Conservation (phyloP, 2,113 vertebrate genomes). For the Tenebrosternarchus preto region DNA sequence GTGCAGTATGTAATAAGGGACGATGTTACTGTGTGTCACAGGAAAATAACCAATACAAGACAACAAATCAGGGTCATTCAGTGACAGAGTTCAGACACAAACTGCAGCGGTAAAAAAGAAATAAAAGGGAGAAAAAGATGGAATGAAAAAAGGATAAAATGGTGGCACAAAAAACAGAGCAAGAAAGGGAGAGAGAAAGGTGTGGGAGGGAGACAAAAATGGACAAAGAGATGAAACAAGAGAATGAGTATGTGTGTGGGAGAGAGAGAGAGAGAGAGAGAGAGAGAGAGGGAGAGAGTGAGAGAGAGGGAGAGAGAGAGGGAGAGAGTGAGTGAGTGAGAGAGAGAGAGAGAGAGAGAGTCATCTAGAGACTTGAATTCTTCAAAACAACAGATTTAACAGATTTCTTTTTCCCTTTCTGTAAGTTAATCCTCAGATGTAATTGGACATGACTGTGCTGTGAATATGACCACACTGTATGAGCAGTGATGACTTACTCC, state of each 20-base stretch:
- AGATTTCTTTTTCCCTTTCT: slow-evolving; percentile 10
- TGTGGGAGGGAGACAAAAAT: background rate
- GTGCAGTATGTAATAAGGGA: background rate
- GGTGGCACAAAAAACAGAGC: background rate
- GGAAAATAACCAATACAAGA: slow-evolving; percentile 1
- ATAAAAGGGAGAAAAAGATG: background rate
- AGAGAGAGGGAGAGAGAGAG: background rate
- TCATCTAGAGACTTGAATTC: slow-evolving; percentile 2
- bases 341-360: background rate
- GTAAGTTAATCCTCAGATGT: slow-evolving; percentile 13
- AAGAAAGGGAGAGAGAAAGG: background rate
- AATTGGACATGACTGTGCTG: background rate
- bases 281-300: background rate
- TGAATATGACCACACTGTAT: background rate
- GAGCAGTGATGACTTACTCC: slow-evolving; percentile 1
- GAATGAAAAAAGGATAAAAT: slow-evolving; percentile 8
- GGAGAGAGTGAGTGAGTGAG: too few species aligned
- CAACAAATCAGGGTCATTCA: background rate
- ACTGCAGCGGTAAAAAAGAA: background rate
- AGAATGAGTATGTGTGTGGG: background rate
- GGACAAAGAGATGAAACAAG: background rate
- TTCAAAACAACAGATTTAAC: slow-evolving; percentile 33
- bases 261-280: background rate
- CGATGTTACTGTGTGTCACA: background rate
- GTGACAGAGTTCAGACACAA: background rate